These are phyloP conservation scores for Neogobius melanostomus DNA, from an alignment of 2,113 vertebrate species.

Conservation along the genomic window DNA sequence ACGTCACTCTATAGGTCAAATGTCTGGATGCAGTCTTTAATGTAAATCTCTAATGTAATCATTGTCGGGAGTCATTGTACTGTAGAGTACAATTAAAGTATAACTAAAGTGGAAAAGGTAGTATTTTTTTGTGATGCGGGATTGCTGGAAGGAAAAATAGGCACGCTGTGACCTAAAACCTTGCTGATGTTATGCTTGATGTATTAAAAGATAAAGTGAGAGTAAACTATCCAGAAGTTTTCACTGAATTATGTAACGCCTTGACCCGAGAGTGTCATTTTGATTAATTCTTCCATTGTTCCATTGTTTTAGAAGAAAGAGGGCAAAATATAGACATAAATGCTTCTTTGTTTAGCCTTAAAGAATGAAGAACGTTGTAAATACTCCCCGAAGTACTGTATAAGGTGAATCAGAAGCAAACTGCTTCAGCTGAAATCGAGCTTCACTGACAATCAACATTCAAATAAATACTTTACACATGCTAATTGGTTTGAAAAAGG, in stretches of 20 bases:
- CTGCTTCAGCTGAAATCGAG: neutral
- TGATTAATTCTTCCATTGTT: constrained; percentile 2
- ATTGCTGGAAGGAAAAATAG: neutral
- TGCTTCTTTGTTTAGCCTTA: neutral
- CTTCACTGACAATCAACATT: neutral
- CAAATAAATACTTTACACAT: constrained; percentile 1
- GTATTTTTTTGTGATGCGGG: neutral
- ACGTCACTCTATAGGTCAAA: too few relatives aligned
- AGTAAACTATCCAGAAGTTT: neutral
- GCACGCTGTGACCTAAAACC: neutral
- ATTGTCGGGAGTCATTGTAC: too few relatives aligned
- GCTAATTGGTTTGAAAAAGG: neutral
- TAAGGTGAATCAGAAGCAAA: neutral
- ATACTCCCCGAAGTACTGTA: neutral
- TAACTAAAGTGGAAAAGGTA: neutral
- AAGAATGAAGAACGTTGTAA: neutral
- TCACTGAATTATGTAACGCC: neutral
- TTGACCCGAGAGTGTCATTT: constrained; percentile 4
- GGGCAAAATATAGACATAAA: neutral
- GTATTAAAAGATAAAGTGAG: neutral
- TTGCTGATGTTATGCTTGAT: neutral
- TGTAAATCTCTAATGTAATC: too few relatives aligned
- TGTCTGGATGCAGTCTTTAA: too few relatives aligned
- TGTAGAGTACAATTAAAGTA: neutral
- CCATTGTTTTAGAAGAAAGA: constrained; percentile 1